A percentile compares a stretch with the other conserved stretches of the same genome.
These are phyloP conservation scores for Turnix velox DNA, from an alignment of 2,113 vertebrate genomes.

Conservation along the genomic window DNA sequence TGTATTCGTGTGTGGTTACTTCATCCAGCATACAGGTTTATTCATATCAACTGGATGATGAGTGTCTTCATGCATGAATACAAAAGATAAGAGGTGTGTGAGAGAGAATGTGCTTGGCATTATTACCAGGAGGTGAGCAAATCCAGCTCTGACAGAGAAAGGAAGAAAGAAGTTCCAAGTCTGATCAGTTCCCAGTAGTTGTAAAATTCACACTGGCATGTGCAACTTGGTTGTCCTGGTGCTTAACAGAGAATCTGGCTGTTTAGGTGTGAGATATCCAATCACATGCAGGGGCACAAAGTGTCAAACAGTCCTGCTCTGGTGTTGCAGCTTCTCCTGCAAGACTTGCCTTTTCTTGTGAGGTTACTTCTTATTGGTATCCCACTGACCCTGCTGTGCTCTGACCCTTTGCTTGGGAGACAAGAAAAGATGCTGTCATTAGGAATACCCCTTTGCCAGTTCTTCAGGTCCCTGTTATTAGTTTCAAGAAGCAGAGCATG, in stretches of 20 bases:
- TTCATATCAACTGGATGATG: not conserved
- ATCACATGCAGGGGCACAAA: not conserved
- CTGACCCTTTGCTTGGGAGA: not conserved
- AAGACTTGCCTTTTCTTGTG: not conserved
- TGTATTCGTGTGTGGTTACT: accelerated
- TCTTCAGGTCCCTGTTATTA: not conserved
- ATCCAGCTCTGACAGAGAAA: not conserved
- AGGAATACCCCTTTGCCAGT: not conserved
- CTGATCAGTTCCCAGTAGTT: not conserved
- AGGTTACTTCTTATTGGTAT: too few species aligned
- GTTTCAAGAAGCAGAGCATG: accelerated
- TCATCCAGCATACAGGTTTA: not conserved
- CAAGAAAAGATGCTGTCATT: not conserved
- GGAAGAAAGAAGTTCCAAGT: not conserved
- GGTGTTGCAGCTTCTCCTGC: not conserved
- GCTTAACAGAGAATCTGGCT: not conserved
- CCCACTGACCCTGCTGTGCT: not conserved
- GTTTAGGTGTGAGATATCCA: not conserved
- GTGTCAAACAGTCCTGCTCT: not conserved
- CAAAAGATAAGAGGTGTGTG: not conserved
- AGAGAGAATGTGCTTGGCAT: not conserved
- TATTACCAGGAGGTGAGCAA: not conserved
- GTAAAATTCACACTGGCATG: not conserved
- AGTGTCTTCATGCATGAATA: not conserved
- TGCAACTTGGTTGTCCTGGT: accelerated